Percentiles rank a stretch among this genome's conserved stretches.
These are phyloP conservation scores for Gobio occitaniae DNA, from an alignment of 2,797 vertebrate species.

Conservation along the genomic window DNA sequence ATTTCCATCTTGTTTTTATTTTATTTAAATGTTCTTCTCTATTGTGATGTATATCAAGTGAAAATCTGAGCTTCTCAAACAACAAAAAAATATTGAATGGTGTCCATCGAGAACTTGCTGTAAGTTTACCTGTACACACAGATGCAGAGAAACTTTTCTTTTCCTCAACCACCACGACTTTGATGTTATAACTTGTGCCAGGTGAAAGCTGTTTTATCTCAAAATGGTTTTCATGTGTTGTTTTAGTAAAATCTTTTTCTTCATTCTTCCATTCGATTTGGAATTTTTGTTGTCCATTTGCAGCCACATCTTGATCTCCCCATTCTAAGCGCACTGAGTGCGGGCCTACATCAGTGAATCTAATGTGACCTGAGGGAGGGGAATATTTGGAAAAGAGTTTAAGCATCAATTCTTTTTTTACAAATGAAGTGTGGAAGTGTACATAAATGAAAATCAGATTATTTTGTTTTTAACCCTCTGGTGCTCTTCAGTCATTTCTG, in stretches of 20 bases:
- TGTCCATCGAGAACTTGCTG: too few species aligned
- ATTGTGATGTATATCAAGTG: too few species aligned
- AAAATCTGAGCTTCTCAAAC: too few species aligned
- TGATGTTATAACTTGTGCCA: background rate
- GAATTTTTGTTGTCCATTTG: background rate
- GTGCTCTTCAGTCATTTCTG: too few species aligned
- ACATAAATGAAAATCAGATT: background rate
- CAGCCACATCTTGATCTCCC: background rate
- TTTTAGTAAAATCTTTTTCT: background rate
- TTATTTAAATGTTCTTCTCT: too few species aligned
- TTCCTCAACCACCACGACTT: background rate
- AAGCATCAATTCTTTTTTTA: background rate
- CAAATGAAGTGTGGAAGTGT: background rate
- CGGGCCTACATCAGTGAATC: background rate
- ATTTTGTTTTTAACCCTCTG: background rate
- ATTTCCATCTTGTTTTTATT: too few species aligned
- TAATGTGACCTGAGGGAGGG: conserved; percentile 1
- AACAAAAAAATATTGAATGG: too few species aligned
- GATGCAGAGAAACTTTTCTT: conserved; percentile 6
- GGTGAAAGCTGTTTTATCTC: background rate
- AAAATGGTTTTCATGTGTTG: background rate
- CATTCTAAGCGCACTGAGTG: conserved; percentile 9
- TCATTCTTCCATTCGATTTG: background rate
- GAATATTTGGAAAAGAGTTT: background rate
- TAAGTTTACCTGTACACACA: background rate